Conservation (phyloP, 2,113 vertebrate genomes). For the Phalacrocorax aristotelis region DNA sequence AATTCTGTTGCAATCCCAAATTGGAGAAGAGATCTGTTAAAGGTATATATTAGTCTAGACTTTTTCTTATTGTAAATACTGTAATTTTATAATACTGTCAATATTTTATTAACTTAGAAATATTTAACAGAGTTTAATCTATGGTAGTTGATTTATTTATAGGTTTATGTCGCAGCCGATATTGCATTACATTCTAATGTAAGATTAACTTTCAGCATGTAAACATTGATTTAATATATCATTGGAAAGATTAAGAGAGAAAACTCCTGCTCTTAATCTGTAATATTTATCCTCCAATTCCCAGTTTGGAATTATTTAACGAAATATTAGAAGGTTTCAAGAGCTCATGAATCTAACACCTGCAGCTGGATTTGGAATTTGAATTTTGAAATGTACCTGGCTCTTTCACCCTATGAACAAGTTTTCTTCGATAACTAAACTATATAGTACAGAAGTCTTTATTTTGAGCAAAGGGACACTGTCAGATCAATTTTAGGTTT, state of each 20-base stretch:
- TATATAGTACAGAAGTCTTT: neutral
- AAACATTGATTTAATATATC: slow-evolving; percentile 59
- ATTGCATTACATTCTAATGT: slow-evolving; percentile 80
- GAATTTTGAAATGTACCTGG: neutral
- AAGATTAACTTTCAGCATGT: slow-evolving; percentile 79
- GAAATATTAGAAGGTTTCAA: neutral
- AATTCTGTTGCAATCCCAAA: slow-evolving; percentile 68
- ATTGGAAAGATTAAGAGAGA: slow-evolving; percentile 74
- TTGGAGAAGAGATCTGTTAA: slow-evolving; percentile 79
- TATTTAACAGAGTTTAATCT: slow-evolving; percentile 81
- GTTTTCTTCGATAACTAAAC: neutral
- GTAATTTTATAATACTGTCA: slow-evolving; percentile 82
- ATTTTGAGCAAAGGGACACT: slow-evolving; percentile 52
- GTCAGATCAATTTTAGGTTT: neutral
- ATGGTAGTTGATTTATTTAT: slow-evolving; percentile 79
- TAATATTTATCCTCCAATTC: slow-evolving; percentile 58
- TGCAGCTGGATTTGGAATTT: neutral
- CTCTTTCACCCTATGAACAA: neutral
- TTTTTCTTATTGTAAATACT: slow-evolving; percentile 84
- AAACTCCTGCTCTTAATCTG: slow-evolving; percentile 67
- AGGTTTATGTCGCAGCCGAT: slow-evolving; percentile 77
- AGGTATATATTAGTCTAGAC: slow-evolving; percentile 79
- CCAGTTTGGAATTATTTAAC: slow-evolving; percentile 8
- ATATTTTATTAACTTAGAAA: slow-evolving; percentile 84
- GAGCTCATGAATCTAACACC: neutral